Evolutionary conservation across 2,888 invertebrate genomes (phyloP).

Genomic region (Ephialtes manifestator): DNA sequence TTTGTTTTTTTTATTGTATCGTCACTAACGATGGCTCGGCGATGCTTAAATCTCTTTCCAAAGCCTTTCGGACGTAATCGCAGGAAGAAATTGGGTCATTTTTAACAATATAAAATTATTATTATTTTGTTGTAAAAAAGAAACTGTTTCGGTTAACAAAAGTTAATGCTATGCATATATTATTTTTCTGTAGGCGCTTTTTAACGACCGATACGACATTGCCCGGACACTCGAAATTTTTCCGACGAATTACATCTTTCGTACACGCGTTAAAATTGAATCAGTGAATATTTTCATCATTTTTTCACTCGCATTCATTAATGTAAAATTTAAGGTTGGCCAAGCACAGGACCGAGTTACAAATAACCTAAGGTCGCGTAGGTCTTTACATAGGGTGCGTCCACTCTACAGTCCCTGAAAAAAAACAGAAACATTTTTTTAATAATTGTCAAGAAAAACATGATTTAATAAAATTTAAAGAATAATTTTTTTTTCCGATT

Average conservation of each 20-base stretch:
- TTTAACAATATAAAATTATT: neutral
- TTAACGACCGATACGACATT: constrained; percentile 43
- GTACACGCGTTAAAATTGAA: constrained; percentile 74
- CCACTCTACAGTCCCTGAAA: constrained; percentile 94
- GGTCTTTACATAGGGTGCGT: constrained; percentile 97
- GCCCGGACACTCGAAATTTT: constrained; percentile 75
- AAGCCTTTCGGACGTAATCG: constrained; percentile 24
- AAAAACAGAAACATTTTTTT: constrained; percentile 77
- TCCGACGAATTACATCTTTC: constrained; percentile 41
- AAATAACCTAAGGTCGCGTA: constrained; percentile 97
- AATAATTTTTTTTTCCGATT: too few relatives aligned
- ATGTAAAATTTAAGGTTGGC: constrained; percentile 51
- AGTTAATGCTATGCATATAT: constrained; percentile 34
- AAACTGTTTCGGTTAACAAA: constrained; percentile 1
- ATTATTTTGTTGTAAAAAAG: constrained; percentile 5
- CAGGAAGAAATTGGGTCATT: neutral
- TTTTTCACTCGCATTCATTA: constrained; percentile 50
- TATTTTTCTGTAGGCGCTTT: constrained; percentile 30
- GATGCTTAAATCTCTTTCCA: constrained; percentile 29
- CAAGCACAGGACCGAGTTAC: constrained; percentile 86
- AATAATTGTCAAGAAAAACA: neutral
- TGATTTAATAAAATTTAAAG: too few relatives aligned
- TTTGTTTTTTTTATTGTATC: neutral
- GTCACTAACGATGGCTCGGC: constrained; percentile 18
- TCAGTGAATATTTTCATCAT: constrained; percentile 72